These are phyloP conservation scores for Eleutherodactylus coqui DNA, from an alignment of 2,797 vertebrate genomes.

Conservation along the genomic window DNA sequence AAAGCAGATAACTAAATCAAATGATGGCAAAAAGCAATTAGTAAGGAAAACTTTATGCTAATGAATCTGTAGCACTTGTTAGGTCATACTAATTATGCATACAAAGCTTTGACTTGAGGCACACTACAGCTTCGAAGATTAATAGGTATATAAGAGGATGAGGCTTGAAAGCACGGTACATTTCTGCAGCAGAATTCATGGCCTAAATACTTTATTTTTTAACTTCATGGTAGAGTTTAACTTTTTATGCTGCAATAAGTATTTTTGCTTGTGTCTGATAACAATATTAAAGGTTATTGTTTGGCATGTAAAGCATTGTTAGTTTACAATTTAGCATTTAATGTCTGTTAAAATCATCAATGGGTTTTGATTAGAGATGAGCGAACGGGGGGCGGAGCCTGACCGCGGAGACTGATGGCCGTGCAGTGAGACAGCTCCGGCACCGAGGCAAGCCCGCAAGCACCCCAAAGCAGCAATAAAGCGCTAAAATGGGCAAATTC, in stretches of 20 bases:
- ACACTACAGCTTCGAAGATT: constrained; percentile 74
- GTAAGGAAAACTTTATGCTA: constrained; percentile 80
- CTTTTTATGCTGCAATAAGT: constrained; percentile 35
- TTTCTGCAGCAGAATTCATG: constrained; percentile 64
- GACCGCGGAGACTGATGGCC: too few relatives aligned
- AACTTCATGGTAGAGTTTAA: constrained; percentile 42
- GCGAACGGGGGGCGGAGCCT: too few relatives aligned
- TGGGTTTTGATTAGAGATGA: neutral
- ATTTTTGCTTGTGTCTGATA: constrained; percentile 29
- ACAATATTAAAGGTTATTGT: constrained; percentile 22
- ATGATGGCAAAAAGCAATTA: constrained; percentile 83
- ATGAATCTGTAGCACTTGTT: constrained; percentile 80
- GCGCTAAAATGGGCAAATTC: too few relatives aligned
- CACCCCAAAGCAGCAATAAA: too few relatives aligned
- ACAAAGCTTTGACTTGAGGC: constrained; percentile 80
- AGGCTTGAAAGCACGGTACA: constrained; percentile 71
- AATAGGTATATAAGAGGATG: constrained; percentile 73
- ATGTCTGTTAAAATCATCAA: neutral
- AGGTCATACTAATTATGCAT: constrained; percentile 84
- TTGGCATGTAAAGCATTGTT: neutral
- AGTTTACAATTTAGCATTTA: neutral
- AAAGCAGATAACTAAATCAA: constrained; percentile 76
- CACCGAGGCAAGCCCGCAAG: too few relatives aligned
- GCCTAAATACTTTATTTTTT: constrained; percentile 56
- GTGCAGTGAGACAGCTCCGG: too few relatives aligned